Evolutionary conservation across 2,797 vertebrate genomes (phyloP), one percentile per base, ranked within the genome.

Genomic region (Leuciscus waleckii): DNA sequence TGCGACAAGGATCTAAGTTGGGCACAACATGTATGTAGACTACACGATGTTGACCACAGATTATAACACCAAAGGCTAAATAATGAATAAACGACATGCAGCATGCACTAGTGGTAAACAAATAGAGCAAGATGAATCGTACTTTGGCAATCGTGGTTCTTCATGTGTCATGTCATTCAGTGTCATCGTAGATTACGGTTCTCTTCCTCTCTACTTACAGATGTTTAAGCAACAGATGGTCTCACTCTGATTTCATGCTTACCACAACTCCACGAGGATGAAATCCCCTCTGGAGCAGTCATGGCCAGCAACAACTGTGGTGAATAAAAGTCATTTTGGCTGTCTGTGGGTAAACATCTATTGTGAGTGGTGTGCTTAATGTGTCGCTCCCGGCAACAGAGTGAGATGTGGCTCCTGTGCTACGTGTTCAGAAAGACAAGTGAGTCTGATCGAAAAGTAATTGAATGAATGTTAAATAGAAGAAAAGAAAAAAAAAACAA

Each of bases 301-400:
- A 75, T 35, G 26, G n/a, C 58, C 82, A 80, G 74, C 65, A 81
- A 65, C 74, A 73, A 81, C 9, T n/a, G 10, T 37, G 37, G 69
- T 51, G 68, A 81, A 32, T 86, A 35, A 81, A 89, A 88, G 89
- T 2, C 54, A 80, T 87, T 82, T 79, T 79, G 39, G 70, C 39
- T 41, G 37, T 83, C 84, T 51, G 80, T 71, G 29, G 77, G 79
- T 90, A 82, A 74, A 89, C 89, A 91, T 89, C 87, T 86, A 91
- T 87, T 79, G 87, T 82, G 46, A 84, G 73, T 75, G 56, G 73
- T 65, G 65, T 69, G 70, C 83, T 84, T 88, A 87, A 90, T 88
- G 51, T 54, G 75, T 81, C 46, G 89, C 89, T 86, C 88, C 75
- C 63, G 87, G 88, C 87, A 82, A 82, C 63, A 39, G 80, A 89